These are phyloP conservation scores for Chloroclystis v-ata DNA, from an alignment of 2,888 invertebrate genomes.

Conservation along the genomic window DNA sequence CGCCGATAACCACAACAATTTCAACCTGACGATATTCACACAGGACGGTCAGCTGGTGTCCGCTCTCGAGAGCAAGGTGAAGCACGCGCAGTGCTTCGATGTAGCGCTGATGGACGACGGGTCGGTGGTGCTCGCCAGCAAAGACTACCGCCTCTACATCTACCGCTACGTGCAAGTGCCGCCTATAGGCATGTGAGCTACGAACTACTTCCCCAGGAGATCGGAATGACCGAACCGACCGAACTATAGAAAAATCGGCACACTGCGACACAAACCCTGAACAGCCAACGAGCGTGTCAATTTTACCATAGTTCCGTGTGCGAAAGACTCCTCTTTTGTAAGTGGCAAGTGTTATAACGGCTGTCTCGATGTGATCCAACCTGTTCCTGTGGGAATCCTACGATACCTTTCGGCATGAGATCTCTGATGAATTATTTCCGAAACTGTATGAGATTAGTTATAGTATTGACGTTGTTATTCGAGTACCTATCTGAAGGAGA, in stretches of 20 bases:
- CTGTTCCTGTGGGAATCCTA: conserved; percentile 51
- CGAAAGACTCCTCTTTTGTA: conserved; percentile 51
- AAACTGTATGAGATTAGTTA: conserved; percentile 77
- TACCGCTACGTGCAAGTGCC: conserved; percentile 98
- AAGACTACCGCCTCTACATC: conserved; percentile 99
- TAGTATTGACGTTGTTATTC: conserved; percentile 78
- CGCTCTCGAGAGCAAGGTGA: conserved; percentile 99
- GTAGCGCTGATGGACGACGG: conserved; percentile 99
- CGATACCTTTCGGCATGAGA: conserved; percentile 59
- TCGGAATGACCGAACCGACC: conserved; percentile 61
- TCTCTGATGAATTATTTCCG: conserved; percentile 71
- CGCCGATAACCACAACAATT: conserved; percentile 99
- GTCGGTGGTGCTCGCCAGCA: conserved; percentile 98
- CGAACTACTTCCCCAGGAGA: conserved; percentile 63
- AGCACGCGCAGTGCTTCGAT: conserved; percentile 99
- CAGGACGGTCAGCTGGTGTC: conserved; percentile 98
- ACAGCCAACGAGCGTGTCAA: conserved; percentile 57
- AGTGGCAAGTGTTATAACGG: conserved; percentile 64
- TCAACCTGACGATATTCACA: conserved; percentile 99
- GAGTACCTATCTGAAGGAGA: conserved; percentile 73
- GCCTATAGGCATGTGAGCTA: conserved; percentile 86
- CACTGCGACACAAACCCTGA: conserved; percentile 44
- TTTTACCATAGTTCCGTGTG: conserved; percentile 51
- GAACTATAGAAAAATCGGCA: conserved; percentile 62
- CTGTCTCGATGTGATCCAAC: conserved; percentile 70